These are phyloP conservation scores for Chrysochloris asiatica DNA, from an alignment of 2,113 vertebrate species.

Conservation along the genomic window DNA sequence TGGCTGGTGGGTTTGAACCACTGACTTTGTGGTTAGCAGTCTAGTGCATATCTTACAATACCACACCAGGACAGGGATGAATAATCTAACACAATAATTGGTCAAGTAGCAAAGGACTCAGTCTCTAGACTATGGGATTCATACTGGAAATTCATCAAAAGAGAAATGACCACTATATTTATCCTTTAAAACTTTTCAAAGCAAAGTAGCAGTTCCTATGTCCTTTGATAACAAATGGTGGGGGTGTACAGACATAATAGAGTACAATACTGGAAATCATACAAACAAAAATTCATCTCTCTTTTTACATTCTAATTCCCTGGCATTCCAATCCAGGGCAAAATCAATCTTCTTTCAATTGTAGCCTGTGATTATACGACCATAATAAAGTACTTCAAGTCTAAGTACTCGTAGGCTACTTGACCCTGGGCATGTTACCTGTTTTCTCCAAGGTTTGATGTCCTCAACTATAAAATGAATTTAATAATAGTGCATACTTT, in stretches of 20 bases:
- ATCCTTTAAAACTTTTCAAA: constrained; percentile 8
- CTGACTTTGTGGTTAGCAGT: no score
- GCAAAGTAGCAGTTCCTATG: neutral
- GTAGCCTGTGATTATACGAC: neutral
- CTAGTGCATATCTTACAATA: no score
- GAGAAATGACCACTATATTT: neutral
- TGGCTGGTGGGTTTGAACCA: no score
- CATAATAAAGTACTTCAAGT: neutral
- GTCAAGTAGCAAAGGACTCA: neutral
- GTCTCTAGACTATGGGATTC: neutral
- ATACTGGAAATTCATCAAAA: neutral
- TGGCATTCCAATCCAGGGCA: neutral
- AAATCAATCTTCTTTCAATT: neutral
- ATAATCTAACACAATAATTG: neutral
- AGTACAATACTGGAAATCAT: neutral
- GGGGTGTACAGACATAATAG: neutral
- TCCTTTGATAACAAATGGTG: neutral
- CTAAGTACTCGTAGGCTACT: neutral
- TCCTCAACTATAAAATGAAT: neutral
- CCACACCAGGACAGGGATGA: neutral
- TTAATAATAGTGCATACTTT: neutral
- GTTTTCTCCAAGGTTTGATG: neutral
- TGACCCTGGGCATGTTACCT: neutral
- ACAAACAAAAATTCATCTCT: constrained; percentile 20
- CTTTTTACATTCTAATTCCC: neutral